Evolutionary conservation across 2,888 invertebrate species (phyloP).

Genomic region (Callimorpha dominula): DNA sequence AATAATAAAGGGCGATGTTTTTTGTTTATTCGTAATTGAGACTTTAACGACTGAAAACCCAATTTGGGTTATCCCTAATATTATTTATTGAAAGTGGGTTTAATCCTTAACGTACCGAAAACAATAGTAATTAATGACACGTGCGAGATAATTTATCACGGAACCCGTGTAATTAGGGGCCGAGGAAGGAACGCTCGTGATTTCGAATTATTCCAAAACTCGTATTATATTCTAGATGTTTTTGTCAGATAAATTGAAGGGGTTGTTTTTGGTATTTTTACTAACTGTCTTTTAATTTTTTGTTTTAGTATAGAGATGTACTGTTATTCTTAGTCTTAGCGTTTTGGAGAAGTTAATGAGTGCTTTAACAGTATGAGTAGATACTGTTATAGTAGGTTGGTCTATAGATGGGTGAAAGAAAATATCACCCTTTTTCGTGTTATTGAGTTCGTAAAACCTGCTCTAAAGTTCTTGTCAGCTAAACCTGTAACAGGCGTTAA

Average conservation of each 20-base stretch:
- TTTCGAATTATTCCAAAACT: slow-evolving; percentile 31
- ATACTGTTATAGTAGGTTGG: too few relatives aligned
- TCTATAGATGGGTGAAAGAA: too few relatives aligned
- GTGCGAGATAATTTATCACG: slow-evolving; percentile 53
- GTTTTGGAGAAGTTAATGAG: too few relatives aligned
- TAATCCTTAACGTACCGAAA: slow-evolving; percentile 35
- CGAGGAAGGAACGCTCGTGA: slow-evolving; percentile 30
- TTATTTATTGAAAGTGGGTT: slow-evolving; percentile 20
- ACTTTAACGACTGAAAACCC: slow-evolving; percentile 7
- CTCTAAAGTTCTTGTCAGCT: too few relatives aligned
- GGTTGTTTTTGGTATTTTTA: neutral
- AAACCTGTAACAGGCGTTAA: too few relatives aligned
- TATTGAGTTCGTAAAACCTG: too few relatives aligned
- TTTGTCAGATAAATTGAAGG: slow-evolving; percentile 17
- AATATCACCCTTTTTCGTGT: too few relatives aligned
- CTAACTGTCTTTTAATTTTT: neutral
- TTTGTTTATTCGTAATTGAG: slow-evolving; percentile 4
- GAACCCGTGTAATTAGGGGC: slow-evolving; percentile 36
- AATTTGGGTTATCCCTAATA: slow-evolving; percentile 16
- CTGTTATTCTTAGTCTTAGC: too few relatives aligned
- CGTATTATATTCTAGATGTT: slow-evolving; percentile 20
- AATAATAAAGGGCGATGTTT: neutral
- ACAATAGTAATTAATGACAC: slow-evolving; percentile 59
- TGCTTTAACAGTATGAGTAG: too few relatives aligned
- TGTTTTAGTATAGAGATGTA: too few relatives aligned